These are phyloP conservation scores for Pelvicachromis taeniatus DNA, from an alignment of 2,113 vertebrate genomes.

Conservation along the genomic window DNA sequence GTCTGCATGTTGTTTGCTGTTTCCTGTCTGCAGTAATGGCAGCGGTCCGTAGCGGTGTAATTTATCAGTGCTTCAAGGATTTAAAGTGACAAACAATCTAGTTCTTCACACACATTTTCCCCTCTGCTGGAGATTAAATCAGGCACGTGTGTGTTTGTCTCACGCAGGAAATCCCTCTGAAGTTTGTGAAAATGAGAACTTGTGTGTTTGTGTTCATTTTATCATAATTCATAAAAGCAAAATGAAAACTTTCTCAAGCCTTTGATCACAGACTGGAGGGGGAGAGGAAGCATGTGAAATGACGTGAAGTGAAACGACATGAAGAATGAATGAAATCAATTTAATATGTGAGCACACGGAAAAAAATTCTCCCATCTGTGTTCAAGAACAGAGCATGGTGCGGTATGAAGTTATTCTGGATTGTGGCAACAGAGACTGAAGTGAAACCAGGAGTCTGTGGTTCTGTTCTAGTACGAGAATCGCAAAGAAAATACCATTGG, in stretches of 20 bases:
- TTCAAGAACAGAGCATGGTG: background rate
- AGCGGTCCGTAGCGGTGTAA: background rate
- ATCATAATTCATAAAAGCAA: background rate
- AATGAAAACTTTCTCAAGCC: background rate
- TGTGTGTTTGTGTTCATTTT: background rate
- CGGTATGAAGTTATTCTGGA: background rate
- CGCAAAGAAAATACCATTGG: background rate
- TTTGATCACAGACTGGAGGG: conserved; percentile 23
- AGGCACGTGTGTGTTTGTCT: background rate
- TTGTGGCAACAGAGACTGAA: background rate
- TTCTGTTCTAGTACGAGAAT: background rate
- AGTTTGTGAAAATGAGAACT: background rate
- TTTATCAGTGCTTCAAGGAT: conserved; percentile 17
- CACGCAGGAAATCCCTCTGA: conserved; percentile 10
- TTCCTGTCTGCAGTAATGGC: background rate
- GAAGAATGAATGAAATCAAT: background rate
- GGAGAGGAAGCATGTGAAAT: conserved; percentile 36
- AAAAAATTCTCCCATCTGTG: background rate
- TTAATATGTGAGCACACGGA: background rate
- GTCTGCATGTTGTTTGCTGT: background rate
- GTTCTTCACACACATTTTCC: background rate
- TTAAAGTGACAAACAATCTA: conserved; percentile 8
- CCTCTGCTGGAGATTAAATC: background rate
- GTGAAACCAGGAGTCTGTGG: background rate
- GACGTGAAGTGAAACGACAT: conserved; percentile 16